Base-by-base conservation (phyloP, 2,797 vertebrate genomes). In the Hippocampus kuda region DNA sequence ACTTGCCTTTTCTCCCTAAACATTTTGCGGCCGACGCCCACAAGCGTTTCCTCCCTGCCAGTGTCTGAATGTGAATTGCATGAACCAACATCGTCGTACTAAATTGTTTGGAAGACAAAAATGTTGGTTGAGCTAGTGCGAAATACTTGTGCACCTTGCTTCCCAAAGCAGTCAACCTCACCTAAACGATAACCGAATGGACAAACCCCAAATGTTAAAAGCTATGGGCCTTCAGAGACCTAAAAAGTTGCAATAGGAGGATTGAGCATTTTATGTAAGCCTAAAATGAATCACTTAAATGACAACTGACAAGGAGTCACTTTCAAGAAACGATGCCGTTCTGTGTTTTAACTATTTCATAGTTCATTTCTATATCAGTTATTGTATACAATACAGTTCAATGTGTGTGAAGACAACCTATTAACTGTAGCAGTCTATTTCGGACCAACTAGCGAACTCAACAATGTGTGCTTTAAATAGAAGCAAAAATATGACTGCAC, bases 401-500 rank as follows among this genome's bases (percentile, higher is more conserved):
- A 56, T 12, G 53, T 56, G 22, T 26, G 11, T 22, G 3, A 56
- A 24, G 1, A 57, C 24, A 57, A 15, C 24, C 12, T 57, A 27
- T 27, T 57, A 57, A 57, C 54, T 15, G 56, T 27, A 5, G 4
- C 12, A 57, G 18, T 20, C 13, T 59, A 18, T 59, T 59, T 30
- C 7, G 34, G 60, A 34, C 15, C 38, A 42, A 13, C 22, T 16
- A 44, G 62, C 44, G 62, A 64, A 64, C 41, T n/a, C 3, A 64
- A n/a, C 4, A 15, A 64, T 59, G 57, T 59, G 22, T 24, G 22
- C 61, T 63, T 63, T 63, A 63, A 63, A 63, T 63, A 63, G 61
- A 34, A 20, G 27, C 2, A 11, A 42, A 42, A 63, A 30, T 11
- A 63, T n/a, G 41, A 63, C 61, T 63, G 22, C 61, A 34, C 61